phyloP scores from a whole-genome alignment of 2,797 vertebrate species.

The Acanthiza pusilla region DNA sequence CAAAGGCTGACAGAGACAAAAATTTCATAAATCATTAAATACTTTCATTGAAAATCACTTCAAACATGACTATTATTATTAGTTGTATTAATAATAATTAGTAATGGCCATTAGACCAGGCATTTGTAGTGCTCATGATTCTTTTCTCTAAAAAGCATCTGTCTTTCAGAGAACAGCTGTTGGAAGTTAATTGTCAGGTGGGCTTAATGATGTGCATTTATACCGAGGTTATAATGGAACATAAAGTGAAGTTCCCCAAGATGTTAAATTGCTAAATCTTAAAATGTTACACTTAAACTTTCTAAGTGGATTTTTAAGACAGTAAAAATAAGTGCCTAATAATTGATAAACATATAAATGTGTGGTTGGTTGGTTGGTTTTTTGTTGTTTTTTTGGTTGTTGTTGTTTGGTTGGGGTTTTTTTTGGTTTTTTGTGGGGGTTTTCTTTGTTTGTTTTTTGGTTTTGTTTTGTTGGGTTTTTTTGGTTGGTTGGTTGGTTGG shows the following conservation, averaged over 20 bases:
- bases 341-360: neutral
- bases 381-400: no score
- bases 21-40: constrained; percentile 22
- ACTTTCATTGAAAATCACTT: constrained; percentile 9
- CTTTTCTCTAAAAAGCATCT: neutral
- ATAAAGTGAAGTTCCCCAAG: neutral
- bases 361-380: no score
- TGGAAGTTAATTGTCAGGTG: neutral
- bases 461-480: no score
- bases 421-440: no score
- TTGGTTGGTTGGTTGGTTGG: no score
- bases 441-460: neutral
- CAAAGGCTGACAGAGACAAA: neutral
- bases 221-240: neutral
- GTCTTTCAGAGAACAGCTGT: constrained; percentile 1
- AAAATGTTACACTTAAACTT: neutral
- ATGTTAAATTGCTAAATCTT: neutral
- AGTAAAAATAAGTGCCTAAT: neutral
- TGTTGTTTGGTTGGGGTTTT: no score
- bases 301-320: neutral
- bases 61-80: constrained; percentile 15
- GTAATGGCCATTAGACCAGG: neutral
- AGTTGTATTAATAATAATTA: constrained; percentile 27
- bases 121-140: neutral
- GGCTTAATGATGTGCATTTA: neutral